These are phyloP conservation scores for Sturnus vulgaris DNA, from an alignment of 2,113 vertebrate genomes.

Conservation along the genomic window DNA sequence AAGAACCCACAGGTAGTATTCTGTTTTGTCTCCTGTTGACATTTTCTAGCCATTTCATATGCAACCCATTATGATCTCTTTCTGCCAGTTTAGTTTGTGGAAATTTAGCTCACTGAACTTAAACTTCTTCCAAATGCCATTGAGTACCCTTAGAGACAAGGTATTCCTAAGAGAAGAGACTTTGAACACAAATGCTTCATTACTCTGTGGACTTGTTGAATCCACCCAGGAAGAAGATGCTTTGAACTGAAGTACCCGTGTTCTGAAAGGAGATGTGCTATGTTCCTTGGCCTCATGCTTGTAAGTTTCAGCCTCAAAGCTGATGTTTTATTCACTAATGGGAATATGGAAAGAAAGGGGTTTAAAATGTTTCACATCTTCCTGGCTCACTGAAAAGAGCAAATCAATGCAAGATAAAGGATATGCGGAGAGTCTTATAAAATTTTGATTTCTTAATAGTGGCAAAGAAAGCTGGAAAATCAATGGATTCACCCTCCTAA, in stretches of 20 bases:
- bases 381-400: neutral
- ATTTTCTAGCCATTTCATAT: neutral
- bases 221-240: neutral
- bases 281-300: neutral
- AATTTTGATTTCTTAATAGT: neutral
- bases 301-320: neutral
- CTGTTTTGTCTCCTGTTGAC: neutral
- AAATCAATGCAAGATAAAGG: neutral
- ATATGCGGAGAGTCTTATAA: neutral
- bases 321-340: neutral
- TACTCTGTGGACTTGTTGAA: neutral
- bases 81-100: neutral
- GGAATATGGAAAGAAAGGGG: neutral
- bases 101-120: neutral
- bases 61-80: neutral
- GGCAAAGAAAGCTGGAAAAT: neutral
- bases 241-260: neutral
- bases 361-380: neutral
- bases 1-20: neutral
- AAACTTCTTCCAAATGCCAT: neutral
- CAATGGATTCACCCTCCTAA: neutral
- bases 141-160: neutral
- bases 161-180: neutral
- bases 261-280: neutral
- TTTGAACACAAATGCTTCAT: neutral